Percentiles rank a stretch among this genome's conserved stretches.
Evolutionary conservation across 2,888 invertebrate genomes (phyloP).

Genomic region (Toxonevra muliebris): DNA sequence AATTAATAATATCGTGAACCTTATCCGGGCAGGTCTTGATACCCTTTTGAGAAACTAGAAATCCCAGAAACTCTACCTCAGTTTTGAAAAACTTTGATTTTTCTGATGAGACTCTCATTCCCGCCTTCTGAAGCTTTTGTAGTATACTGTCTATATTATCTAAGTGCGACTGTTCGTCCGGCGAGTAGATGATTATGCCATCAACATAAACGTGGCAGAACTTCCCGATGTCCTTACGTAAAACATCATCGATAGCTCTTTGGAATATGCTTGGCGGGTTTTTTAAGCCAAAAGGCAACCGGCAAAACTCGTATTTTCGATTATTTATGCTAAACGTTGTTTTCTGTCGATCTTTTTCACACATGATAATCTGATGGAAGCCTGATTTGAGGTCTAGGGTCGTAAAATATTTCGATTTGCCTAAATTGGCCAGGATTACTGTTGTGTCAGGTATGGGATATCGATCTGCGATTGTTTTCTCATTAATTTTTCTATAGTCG

Average conservation of each 20-base stretch:
- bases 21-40: slow-evolving; percentile 33
- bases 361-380: slow-evolving; percentile 31
- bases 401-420: slow-evolving; percentile 24
- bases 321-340: slow-evolving; percentile 24
- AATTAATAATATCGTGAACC: slow-evolving; percentile 31
- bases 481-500: slow-evolving; percentile 22
- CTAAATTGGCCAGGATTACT: slow-evolving; percentile 6
- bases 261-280: slow-evolving; percentile 26
- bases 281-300: slow-evolving; percentile 27
- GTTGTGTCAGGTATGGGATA: slow-evolving; percentile 20
- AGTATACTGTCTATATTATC: no score
- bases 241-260: slow-evolving; percentile 17
- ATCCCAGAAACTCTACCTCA: slow-evolving; percentile 28
- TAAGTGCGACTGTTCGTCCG: slow-evolving; percentile 9
- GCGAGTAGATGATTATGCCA: slow-evolving; percentile 22
- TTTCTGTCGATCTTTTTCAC: slow-evolving; percentile 17
- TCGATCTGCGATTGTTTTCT: slow-evolving; percentile 9
- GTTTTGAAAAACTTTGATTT: slow-evolving; percentile 17
- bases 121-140: no score
- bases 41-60: slow-evolving; percentile 27
- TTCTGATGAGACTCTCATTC: slow-evolving; percentile 11
- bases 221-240: slow-evolving; percentile 19
- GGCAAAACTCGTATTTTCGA: slow-evolving; percentile 26
- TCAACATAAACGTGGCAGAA: slow-evolving; percentile 20
- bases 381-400: slow-evolving; percentile 23